Evolutionary conservation across 1,140 invertebrate genomes (phyloP), one percentile per base, ranked within the genome.

Genomic region (Brachystomella parvula): DNA sequence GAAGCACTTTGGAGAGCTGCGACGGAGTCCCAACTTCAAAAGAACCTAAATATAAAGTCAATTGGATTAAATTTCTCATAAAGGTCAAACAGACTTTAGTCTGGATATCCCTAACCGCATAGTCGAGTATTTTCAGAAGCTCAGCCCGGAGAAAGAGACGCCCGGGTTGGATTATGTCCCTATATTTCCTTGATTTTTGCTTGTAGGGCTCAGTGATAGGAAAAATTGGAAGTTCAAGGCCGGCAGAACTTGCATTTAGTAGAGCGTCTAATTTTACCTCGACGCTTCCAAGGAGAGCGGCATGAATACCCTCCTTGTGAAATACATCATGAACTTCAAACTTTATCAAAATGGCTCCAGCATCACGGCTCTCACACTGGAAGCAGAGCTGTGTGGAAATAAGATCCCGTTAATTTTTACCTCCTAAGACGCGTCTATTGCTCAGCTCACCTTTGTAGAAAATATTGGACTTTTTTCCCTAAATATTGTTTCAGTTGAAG

Each of bases 381-480:
- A 62, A 62, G 44, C 31, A 62, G 26, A 62, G 31, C 60, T 62
- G 21, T 28, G 26, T 15, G 35, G 24, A 60, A 60, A 32, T 30
- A 44, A 44, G n/a, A 12, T 17, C 49, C 49, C 15, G 9, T 12
- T 44, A 44, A 44, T 44, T 44, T 44, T n/a, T 44, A 44, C 39
- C n/a, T n/a, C n/a, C n/a, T n/a, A n/a, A n/a, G n/a, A n/a, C n/a
- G n/a, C n/a, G n/a, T n/a, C n/a, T n/a, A n/a, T n/a, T n/a, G n/a
- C n/a, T n/a, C n/a, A 21, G 15, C 12, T 2, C 39, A 62, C 31
- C 26, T 57, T 33, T n/a, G 59, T 66, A 1, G 59, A 39, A 28
- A 66, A 66, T 30, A 44, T 61, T 39, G 60, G 59, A 35, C 47
- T 66, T 21, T 47, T 62, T 56, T 66, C 57, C 2, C 59, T 28